Base-by-base conservation (phyloP, 2,888 invertebrate species). In the Polylopha cassiicola region DNA sequence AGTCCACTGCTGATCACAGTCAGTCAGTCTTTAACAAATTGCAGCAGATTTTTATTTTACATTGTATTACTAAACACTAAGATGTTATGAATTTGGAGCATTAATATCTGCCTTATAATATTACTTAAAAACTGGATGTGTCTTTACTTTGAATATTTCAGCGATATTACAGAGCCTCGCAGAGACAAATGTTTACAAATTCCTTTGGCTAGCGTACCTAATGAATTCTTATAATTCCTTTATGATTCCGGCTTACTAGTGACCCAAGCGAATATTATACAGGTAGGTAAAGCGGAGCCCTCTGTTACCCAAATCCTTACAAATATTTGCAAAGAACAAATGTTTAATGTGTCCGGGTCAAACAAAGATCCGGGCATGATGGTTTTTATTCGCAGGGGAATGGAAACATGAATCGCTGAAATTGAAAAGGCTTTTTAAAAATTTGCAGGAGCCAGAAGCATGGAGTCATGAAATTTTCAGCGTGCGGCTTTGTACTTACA, bases 391-490 rank as follows among this genome's bases (percentile, higher is more conserved):
- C 61, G 42, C 55, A 32, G 53, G 59, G 55, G 61, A 66, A 50
- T 51, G 47, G 44, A 46, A 62, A 61, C 62, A 66, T 65, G 64
- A 65, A 67, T 67, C 65, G 62, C 60, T 55, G 68, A 70, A 70
- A 67, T 68, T 66, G 52, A 67, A 74, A 72, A 73, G 65, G 62
- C 65, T 65, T 74, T 72, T 68, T 64, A 66, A 71, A 73, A 68
- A 63, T 62, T 68, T 65, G 62, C 58, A 56, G 49, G 50, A 57
- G 58, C 55, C 64, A 65, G 65, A 68, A 61, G 62, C 48, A 65
- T 61, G 57, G 55, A 65, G 61, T 67, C 66, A 67, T 76, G 71
- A 76, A 76, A 71, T 53, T 67, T 75, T 77, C 70, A 73, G 58
- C 61, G 61, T 59, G 67, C 61, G 55, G 67, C 65, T 69, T 71